Evolutionary conservation across 2,888 invertebrate species (phyloP).

Genomic region (Acronicta leporina): DNA sequence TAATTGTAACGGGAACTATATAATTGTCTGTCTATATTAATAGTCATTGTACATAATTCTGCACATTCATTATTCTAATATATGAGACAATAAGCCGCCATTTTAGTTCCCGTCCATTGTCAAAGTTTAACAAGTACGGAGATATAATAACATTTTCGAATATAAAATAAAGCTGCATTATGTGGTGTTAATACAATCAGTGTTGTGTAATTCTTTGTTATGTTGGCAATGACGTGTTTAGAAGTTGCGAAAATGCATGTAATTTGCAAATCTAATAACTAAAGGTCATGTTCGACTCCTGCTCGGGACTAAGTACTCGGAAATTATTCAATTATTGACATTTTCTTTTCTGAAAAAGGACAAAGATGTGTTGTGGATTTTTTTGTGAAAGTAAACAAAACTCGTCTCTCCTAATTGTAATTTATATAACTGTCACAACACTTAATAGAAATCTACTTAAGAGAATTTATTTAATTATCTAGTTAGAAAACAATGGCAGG

Average conservation of each 20-base stretch:
- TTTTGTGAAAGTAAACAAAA: constrained; percentile 45
- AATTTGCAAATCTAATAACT: constrained; percentile 35
- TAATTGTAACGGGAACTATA: constrained; percentile 71
- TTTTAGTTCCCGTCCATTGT: constrained; percentile 85
- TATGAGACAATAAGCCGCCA: constrained; percentile 79
- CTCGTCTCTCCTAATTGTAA: constrained; percentile 48
- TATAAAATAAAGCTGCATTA: constrained; percentile 80
- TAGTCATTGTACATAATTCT: constrained; percentile 73
- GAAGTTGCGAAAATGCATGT: constrained; percentile 73
- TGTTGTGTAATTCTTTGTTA: constrained; percentile 81
- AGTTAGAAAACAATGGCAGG: constrained; percentile 80
- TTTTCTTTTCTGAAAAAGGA: not conserved
- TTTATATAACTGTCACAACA: constrained; percentile 71
- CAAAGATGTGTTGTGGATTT: not conserved
- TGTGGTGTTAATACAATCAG: constrained; percentile 82
- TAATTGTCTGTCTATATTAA: constrained; percentile 71
- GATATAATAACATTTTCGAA: constrained; percentile 82
- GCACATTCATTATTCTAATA: constrained; percentile 77
- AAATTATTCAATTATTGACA: not conserved
- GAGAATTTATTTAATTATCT: constrained; percentile 80
- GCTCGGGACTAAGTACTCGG: not conserved
- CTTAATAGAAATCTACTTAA: constrained; percentile 82
- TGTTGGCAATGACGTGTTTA: constrained; percentile 45
- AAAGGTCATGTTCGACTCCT: not conserved
- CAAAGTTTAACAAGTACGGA: constrained; percentile 79